Evolutionary conservation across 2,888 invertebrate genomes (phyloP).

Genomic region (Spodoptera picta): DNA sequence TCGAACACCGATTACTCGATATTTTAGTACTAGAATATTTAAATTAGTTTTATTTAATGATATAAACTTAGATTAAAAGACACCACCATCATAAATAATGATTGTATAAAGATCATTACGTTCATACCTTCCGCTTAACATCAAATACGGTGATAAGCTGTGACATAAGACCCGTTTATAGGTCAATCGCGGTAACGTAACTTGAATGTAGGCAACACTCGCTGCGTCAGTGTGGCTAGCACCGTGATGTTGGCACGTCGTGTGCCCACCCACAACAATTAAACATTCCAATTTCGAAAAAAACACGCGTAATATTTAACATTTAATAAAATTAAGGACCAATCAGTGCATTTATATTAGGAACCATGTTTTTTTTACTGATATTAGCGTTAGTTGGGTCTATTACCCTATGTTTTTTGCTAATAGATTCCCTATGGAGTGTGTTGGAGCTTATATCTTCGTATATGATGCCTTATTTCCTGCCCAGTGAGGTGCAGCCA

Average conservation of each 20-base stretch:
- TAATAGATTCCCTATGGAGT: constrained; percentile 90
- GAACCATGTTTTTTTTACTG: constrained; percentile 60
- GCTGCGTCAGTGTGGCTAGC: constrained; percentile 58
- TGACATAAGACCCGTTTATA: constrained; percentile 62
- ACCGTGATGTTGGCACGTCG: constrained; percentile 56
- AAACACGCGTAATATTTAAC: constrained; percentile 36
- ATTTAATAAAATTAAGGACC: neutral
- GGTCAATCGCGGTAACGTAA: constrained; percentile 57
- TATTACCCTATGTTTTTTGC: constrained; percentile 79
- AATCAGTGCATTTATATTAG: constrained; percentile 35
- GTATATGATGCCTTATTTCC: constrained; percentile 90
- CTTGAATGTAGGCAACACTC: constrained; percentile 53
- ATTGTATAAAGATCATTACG: neutral
- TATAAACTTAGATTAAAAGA: too few relatives aligned
- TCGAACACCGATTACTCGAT: too few relatives aligned
- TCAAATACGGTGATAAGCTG: constrained; percentile 41
- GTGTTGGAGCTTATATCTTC: constrained; percentile 88
- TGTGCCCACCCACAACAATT: constrained; percentile 39
- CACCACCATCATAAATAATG: too few relatives aligned
- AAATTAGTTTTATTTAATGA: too few relatives aligned
- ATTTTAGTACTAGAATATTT: too few relatives aligned
- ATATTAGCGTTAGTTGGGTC: constrained; percentile 86
- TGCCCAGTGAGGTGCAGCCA: constrained; percentile 89
- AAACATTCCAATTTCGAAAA: constrained; percentile 34
- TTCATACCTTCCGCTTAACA: constrained; percentile 12